A percentile compares a stretch with the other conserved stretches of the same genome.
These are phyloP conservation scores for Brachionus calyciflorus DNA, from an alignment of 1,140 invertebrate species.

Conservation along the genomic window DNA sequence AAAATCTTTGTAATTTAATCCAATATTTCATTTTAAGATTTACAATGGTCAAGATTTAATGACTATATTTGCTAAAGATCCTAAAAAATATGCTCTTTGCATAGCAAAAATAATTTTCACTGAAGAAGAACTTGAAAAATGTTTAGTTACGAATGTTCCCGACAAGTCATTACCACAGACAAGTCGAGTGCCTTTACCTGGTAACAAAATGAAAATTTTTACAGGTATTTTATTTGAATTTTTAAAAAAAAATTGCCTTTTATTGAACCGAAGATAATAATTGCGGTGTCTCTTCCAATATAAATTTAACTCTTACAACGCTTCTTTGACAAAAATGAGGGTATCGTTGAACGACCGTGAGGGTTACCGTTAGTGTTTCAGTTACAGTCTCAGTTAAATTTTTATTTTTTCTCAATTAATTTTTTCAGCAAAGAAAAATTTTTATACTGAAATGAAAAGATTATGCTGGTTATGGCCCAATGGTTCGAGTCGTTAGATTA, in stretches of 20 bases:
- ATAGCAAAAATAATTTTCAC: constrained; percentile 8
- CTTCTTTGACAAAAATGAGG: too few species aligned
- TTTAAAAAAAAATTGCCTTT: not conserved
- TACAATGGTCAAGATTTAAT: constrained; percentile 30
- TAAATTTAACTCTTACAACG: too few species aligned
- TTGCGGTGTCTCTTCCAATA: too few species aligned
- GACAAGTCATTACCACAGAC: constrained; percentile 6
- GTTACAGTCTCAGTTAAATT: too few species aligned
- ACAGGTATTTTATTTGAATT: not conserved
- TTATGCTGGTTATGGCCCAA: too few species aligned
- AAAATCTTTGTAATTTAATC: not conserved
- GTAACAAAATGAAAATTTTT: constrained; percentile 25
- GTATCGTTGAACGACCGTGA: too few species aligned
- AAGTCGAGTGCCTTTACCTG: constrained; percentile 7
- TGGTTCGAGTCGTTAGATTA: too few species aligned
- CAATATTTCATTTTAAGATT: not conserved
- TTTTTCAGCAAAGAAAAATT: too few species aligned
- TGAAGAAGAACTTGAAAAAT: constrained; percentile 16
- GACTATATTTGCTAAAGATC: constrained; percentile 13
- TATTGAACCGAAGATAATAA: too few species aligned
- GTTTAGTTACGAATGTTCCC: not conserved
- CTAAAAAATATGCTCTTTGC: constrained; percentile 27
- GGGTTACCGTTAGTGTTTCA: too few species aligned
- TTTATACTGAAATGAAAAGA: too few species aligned
- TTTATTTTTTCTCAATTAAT: too few species aligned